Evolutionary conservation across 2,888 invertebrate species (phyloP).

Genomic region (Cerastis rubricosa): DNA sequence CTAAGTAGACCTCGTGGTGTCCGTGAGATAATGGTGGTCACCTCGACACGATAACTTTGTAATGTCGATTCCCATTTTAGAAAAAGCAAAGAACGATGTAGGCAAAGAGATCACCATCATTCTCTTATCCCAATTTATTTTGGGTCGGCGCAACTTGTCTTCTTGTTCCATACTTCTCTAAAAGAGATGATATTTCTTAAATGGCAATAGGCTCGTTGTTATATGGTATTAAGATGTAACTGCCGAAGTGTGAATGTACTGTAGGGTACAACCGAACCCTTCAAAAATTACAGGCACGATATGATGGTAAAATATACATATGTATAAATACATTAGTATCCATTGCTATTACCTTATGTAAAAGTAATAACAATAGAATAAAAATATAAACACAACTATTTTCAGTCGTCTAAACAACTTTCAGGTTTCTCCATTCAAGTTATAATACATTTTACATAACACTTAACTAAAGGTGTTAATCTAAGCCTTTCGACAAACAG

Average conservation of each 20-base stretch:
- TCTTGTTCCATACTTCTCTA: too few relatives aligned
- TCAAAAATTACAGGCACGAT: too few relatives aligned
- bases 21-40: slow-evolving; percentile 2
- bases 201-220: too few relatives aligned
- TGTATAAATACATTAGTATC: too few relatives aligned
- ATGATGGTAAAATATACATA: too few relatives aligned
- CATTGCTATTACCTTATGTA: neutral
- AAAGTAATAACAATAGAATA: neutral
- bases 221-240: too few relatives aligned
- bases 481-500: slow-evolving; percentile 17
- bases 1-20: neutral
- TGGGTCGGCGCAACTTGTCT: too few relatives aligned
- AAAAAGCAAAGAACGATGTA: too few relatives aligned
- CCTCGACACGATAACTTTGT: neutral
- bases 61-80: neutral
- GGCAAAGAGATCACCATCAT: too few relatives aligned
- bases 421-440: neutral
- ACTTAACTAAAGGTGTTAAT: slow-evolving; percentile 1
- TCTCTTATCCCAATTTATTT: too few relatives aligned
- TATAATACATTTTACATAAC: slow-evolving; percentile 30
- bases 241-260: too few relatives aligned
- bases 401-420: slow-evolving; percentile 4
- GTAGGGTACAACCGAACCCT: too few relatives aligned
- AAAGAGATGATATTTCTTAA: neutral
- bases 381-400: neutral